A percentile compares a stretch with the other conserved stretches of the same genome.
These are phyloP conservation scores for Catharus bicknelli DNA, from an alignment of 2,113 vertebrate genomes.

Conservation along the genomic window DNA sequence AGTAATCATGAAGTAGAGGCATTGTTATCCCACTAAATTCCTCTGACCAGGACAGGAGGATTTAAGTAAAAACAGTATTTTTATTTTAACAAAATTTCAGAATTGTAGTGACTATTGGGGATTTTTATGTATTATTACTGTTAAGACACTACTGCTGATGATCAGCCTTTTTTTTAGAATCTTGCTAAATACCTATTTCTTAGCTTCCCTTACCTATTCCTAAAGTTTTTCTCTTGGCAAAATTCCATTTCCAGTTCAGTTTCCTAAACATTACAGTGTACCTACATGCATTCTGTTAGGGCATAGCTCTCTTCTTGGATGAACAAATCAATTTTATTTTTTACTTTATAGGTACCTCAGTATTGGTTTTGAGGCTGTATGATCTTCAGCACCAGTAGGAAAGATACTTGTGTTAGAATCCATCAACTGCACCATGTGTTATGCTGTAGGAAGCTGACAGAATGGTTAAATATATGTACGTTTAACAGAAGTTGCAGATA, in stretches of 20 bases:
- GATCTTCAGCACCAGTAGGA: neutral
- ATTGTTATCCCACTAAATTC: neutral
- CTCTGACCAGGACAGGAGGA: neutral
- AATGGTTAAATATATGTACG: neutral
- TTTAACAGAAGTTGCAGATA: neutral
- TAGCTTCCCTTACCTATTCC: neutral
- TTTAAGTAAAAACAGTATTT: neutral
- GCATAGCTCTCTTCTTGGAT: neutral
- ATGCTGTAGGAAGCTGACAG: neutral
- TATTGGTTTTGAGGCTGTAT: neutral
- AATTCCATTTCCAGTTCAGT: neutral
- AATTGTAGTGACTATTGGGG: neutral
- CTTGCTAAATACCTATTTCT: neutral
- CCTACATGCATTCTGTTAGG: neutral
- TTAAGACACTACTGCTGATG: neutral
- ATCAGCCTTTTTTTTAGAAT: neutral
- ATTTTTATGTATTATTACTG: neutral
- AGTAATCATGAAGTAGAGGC: neutral
- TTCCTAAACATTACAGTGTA: neutral
- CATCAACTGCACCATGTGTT: neutral
- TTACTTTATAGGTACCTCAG: neutral
- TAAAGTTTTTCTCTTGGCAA: neutral
- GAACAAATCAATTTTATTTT: neutral
- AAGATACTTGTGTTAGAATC: neutral
- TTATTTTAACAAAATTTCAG: conserved; percentile 14